phyloP scores from a whole-genome alignment of 2,888 invertebrate genomes.

The Creontiades dilutus region DNA sequence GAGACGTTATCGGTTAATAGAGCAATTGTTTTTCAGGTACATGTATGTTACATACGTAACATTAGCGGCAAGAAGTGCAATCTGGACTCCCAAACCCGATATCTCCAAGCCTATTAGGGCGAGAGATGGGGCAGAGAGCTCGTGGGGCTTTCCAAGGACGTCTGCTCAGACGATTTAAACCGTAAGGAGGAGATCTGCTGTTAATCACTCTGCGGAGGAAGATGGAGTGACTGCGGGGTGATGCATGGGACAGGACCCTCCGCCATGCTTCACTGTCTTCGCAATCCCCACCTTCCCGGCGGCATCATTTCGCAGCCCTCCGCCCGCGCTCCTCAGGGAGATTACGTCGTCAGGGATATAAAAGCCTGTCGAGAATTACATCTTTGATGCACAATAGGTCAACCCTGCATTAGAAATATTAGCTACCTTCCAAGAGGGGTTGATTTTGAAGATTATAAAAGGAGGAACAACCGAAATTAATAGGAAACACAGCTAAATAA shows the following conservation, averaged over 20 bases:
- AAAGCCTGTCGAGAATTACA: background rate
- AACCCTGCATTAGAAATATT: too few relatives aligned
- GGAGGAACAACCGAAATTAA: too few relatives aligned
- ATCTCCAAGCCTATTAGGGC: background rate
- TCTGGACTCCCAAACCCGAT: background rate
- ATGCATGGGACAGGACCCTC: slow-evolving; percentile 39
- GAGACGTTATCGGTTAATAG: too few relatives aligned
- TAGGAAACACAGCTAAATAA: too few relatives aligned
- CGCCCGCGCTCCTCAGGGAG: background rate
- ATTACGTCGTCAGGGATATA: slow-evolving; percentile 17
- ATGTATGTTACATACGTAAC: too few relatives aligned
- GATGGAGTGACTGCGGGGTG: slow-evolving; percentile 51
- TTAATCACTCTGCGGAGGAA: slow-evolving; percentile 50
- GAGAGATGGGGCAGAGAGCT: background rate
- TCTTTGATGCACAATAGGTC: too few relatives aligned
- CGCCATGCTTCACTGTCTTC: slow-evolving; percentile 52
- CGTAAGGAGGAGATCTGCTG: slow-evolving; percentile 52
- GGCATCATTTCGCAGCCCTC: background rate
- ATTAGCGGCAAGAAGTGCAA: too few relatives aligned
- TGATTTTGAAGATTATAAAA: too few relatives aligned
- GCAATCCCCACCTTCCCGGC: slow-evolving; percentile 33
- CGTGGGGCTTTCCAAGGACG: background rate
- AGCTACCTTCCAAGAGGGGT: too few relatives aligned
- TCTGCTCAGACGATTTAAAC: slow-evolving; percentile 46
- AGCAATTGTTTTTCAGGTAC: too few relatives aligned